Conservation (phyloP, 2,113 vertebrate species). For the Paradoxurus hermaphroditus region DNA sequence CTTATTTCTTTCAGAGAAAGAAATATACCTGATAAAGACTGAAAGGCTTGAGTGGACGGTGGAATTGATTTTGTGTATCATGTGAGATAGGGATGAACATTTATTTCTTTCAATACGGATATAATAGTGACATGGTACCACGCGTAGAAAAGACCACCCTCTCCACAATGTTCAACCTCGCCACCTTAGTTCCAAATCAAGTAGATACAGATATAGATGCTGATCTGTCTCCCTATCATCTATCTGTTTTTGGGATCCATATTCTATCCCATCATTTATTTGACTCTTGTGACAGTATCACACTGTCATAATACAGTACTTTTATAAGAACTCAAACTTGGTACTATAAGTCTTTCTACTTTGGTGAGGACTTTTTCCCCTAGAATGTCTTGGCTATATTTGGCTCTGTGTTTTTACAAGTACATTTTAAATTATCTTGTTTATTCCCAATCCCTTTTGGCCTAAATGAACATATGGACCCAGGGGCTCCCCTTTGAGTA, state of each 20-base stretch:
- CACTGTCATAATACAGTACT: not conserved
- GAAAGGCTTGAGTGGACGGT: not conserved
- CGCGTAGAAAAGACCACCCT: not conserved
- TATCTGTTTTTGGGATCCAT: not conserved
- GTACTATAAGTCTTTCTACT: not conserved
- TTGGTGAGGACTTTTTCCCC: not conserved
- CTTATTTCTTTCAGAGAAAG: constrained; percentile 20
- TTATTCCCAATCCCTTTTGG: not conserved
- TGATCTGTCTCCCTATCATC: not conserved
- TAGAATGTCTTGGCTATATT: not conserved
- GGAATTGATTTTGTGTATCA: constrained; percentile 42
- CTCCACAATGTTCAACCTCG: not conserved
- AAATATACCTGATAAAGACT: constrained; percentile 28
- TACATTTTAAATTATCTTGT: not conserved
- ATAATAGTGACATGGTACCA: not conserved
- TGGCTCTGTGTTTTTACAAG: not conserved
- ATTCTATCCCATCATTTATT: not conserved
- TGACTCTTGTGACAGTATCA: not conserved
- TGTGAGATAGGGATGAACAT: not conserved
- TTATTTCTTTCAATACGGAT: not conserved
- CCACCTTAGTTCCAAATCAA: not conserved
- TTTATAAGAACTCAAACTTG: not conserved
- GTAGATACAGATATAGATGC: not conserved
- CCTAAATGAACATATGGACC: not conserved
- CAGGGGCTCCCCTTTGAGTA: not conserved